These are phyloP conservation scores for Elgaria multicarinata DNA, from an alignment of 2,113 vertebrate species.

Conservation along the genomic window DNA sequence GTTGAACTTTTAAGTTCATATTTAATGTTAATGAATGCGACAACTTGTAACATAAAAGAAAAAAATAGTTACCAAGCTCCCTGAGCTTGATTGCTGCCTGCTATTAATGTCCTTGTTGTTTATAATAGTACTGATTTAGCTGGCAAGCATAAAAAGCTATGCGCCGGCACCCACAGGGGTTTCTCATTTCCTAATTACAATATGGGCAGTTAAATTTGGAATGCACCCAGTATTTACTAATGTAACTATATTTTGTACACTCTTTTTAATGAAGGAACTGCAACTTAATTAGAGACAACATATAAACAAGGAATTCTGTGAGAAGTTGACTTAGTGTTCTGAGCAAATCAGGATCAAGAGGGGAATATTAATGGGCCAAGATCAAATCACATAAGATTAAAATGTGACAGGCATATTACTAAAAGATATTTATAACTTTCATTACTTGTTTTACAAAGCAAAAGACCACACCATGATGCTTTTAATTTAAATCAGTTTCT, in stretches of 20 bases:
- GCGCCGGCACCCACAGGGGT: constrained; percentile 43
- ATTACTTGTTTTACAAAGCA: neutral
- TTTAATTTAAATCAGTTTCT: neutral
- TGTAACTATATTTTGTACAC: constrained; percentile 36
- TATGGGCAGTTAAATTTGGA: constrained; percentile 43
- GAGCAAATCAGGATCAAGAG: neutral
- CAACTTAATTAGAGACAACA: constrained; percentile 52
- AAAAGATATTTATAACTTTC: neutral
- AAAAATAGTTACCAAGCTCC: constrained; percentile 54
- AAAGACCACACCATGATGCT: neutral
- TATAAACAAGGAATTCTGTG: constrained; percentile 35
- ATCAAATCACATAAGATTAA: neutral
- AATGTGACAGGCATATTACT: no score
- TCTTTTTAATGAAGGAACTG: constrained; percentile 65
- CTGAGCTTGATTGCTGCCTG: constrained; percentile 53
- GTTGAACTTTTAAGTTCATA: neutral
- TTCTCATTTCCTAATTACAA: constrained; percentile 65
- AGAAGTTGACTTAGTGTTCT: neutral
- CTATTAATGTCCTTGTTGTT: constrained; percentile 28
- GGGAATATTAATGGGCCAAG: neutral
- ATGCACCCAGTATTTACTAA: constrained; percentile 35
- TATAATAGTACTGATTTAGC: constrained; percentile 48
- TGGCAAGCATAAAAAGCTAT: constrained; percentile 55
- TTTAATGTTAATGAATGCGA: neutral
- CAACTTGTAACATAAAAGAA: constrained; percentile 35